Evolutionary conservation across 2,797 vertebrate genomes (phyloP).

Genomic region (Borostomias antarcticus): DNA sequence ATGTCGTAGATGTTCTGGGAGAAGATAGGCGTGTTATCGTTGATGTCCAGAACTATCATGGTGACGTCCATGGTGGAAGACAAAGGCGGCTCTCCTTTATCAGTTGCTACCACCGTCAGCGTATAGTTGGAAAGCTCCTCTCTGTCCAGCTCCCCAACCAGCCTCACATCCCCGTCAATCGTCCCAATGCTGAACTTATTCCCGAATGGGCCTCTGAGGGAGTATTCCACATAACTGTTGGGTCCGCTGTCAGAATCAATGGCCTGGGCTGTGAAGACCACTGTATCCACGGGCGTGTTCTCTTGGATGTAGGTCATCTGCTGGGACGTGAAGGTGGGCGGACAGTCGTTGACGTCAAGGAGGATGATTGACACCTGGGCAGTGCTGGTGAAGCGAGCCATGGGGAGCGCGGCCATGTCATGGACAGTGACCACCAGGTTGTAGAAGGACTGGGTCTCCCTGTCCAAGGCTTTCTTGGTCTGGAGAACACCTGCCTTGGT

Average conservation of each 20-base stretch:
- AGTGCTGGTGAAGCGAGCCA: conserved; percentile 87
- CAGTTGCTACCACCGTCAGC: conserved; percentile 87
- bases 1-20: conserved; percentile 87
- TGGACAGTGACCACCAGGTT: conserved; percentile 89
- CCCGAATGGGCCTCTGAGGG: conserved; percentile 76
- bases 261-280: conserved; percentile 88
- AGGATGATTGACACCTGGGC: conserved; percentile 93
- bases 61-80: conserved; percentile 87
- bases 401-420: conserved; percentile 79
- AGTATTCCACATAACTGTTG: conserved; percentile 97
- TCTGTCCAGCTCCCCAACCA: conserved; percentile 90
- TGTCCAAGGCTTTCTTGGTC: conserved; percentile 80
- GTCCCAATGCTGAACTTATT: conserved; percentile 89
- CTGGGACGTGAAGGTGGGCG: conserved; percentile 88
- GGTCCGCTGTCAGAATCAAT: conserved; percentile 91
- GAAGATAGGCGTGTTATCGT: conserved; percentile 93
- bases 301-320: conserved; percentile 90
- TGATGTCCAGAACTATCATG: conserved; percentile 89
- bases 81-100: conserved; percentile 90
- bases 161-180: conserved; percentile 85
- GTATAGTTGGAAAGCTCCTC: conserved; percentile 91
- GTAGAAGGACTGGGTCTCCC: conserved; percentile 95
- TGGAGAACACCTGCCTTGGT: conserved; percentile 78
- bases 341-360: conserved; percentile 92
- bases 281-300: conserved; percentile 89